Evolutionary conservation across 2,888 invertebrate genomes (phyloP).

Genomic region (Griposia aprilina): DNA sequence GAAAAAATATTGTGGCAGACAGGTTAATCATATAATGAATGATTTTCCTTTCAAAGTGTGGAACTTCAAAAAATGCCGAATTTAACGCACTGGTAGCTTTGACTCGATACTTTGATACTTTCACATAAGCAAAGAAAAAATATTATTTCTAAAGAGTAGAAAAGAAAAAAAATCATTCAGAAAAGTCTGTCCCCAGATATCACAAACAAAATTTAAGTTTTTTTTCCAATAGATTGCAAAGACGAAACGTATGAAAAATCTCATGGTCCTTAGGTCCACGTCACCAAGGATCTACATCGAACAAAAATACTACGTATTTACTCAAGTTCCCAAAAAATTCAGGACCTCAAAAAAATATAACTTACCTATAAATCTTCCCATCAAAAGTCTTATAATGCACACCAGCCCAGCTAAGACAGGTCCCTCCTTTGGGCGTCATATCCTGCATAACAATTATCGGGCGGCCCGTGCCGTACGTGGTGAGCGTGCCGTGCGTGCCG

Average conservation of each 20-base stretch:
- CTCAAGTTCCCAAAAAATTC: background rate
- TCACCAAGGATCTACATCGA: background rate
- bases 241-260: background rate
- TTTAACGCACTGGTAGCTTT: background rate
- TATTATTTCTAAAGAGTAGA: background rate
- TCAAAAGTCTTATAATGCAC: constrained; percentile 96
- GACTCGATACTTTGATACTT: background rate
- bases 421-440: constrained; percentile 91
- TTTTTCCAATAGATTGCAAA: background rate
- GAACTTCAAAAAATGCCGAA: background rate
- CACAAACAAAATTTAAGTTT: background rate
- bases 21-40: background rate
- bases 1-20: background rate
- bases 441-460: constrained; percentile 80
- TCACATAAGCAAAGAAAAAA: background rate
- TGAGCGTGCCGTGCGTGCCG: constrained; percentile 18
- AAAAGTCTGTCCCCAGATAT: background rate
- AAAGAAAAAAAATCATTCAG: background rate
- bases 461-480: constrained; percentile 47
- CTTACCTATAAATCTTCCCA: constrained; percentile 93
- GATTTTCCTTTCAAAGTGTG: background rate
- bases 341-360: background rate
- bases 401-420: constrained; percentile 95
- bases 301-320: background rate
- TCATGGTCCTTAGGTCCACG: background rate